Evolutionary conservation across 2,113 vertebrate genomes (phyloP), one percentile per base, ranked within the genome.

Genomic region (Podarcis raffonei): DNA sequence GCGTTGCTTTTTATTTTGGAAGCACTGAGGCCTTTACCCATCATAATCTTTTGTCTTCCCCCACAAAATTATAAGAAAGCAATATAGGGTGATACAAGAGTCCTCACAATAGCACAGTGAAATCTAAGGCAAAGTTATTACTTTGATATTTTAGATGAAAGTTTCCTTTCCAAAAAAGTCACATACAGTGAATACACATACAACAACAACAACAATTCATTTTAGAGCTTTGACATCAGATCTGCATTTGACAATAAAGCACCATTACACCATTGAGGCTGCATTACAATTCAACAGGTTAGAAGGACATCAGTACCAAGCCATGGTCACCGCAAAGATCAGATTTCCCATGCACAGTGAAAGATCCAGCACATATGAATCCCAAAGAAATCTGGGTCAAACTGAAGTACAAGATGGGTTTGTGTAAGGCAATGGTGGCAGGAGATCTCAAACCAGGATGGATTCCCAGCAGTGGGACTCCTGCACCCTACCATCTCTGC

Each of bases 1-100:
- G 59, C 53, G 39, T 87, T 87, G 18, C 76, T 18, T 57, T 87
- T 87, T 87, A 69, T 72, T 87, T 87, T 71, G 30, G n/a, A 81
- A 71, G 76, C 68, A 80, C 7, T 8, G 25, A 35, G 1, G n/a
- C 72, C 42, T 87, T 79, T 80, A 71, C n/a, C 32, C 69, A 72
- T 59, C 66, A 3, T 22, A 81, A 59, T 81, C n/a, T 81, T 65
- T 87, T 22, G n/a, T 71, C 66, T n/a, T n/a, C 78, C 48, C 62
- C 35, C 42, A 59, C 7, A 37, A 80, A 87, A 81, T 87, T 87
- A 59, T 48, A 62, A 62, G 18, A 81, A 72, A 72, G 32, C 86
- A 72, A 87, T 87, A 72, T 59, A 72, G 78, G 66, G 81, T 27
- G 66, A 72, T 74, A 74, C 83, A 84, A 74, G 30, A 35, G 74